phyloP scores from a whole-genome alignment of 2,888 invertebrate species.

The Aquatica leii region DNA sequence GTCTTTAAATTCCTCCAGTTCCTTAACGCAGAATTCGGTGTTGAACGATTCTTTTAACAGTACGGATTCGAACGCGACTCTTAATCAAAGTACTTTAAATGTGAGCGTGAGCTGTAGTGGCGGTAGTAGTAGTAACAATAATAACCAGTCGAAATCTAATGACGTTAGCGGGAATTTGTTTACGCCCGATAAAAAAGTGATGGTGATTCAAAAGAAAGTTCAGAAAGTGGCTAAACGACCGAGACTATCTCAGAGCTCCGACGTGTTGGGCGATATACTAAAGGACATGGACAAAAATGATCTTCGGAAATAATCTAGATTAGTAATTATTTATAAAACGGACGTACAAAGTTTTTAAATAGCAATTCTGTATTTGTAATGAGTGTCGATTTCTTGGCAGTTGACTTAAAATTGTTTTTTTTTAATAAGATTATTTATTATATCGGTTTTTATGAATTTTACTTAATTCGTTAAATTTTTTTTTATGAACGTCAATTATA shows the following conservation, averaged over 20 bases:
- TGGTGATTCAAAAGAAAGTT: constrained; percentile 42
- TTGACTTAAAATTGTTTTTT: constrained; percentile 9
- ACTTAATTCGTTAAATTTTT: background rate
- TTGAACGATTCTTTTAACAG: background rate
- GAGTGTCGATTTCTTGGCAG: background rate
- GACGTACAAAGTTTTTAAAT: constrained; percentile 3
- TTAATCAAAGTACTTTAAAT: background rate
- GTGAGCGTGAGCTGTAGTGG: background rate
- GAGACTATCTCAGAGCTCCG: constrained; percentile 52
- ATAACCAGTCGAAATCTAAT: constrained; percentile 13
- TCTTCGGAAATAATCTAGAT: constrained; percentile 49
- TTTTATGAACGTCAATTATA: background rate
- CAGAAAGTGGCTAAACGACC: constrained; percentile 49
- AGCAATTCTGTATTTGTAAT: background rate
- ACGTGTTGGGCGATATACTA: constrained; percentile 58
- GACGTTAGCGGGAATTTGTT: constrained; percentile 23
- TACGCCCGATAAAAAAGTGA: constrained; percentile 42
- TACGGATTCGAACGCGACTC: background rate
- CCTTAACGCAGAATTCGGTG: background rate
- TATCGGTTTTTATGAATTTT: background rate
- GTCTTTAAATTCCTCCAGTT: background rate
- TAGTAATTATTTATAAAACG: constrained; percentile 17
- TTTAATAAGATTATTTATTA: too few relatives aligned
- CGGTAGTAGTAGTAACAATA: constrained; percentile 1
- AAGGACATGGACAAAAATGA: constrained; percentile 58